Evolutionary conservation across 2,797 vertebrate species (phyloP).

Genomic region (Acanthurus leucopareius): DNA sequence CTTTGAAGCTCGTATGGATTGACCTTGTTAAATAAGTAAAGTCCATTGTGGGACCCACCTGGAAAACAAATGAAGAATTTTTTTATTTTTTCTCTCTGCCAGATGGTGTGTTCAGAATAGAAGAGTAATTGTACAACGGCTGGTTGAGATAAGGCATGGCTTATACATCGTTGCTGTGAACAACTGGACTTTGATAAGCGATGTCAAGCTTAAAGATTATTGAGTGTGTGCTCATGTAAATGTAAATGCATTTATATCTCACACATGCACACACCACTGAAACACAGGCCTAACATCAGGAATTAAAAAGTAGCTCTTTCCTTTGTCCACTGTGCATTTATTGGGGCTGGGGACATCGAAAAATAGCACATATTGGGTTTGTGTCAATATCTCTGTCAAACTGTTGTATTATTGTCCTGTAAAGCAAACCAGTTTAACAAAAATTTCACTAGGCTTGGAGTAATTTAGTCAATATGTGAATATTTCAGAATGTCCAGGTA

Average conservation of each 20-base stretch:
- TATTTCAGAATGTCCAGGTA: slow-evolving; percentile 4
- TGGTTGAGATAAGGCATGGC: slow-evolving; percentile 54
- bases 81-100: slow-evolving; percentile 36
- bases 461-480: not conserved
- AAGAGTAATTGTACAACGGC: slow-evolving; percentile 37
- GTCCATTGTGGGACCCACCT: slow-evolving; percentile 69
- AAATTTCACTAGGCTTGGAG: not conserved
- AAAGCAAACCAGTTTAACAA: not conserved
- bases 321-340: slow-evolving; percentile 16
- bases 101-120: slow-evolving; percentile 60
- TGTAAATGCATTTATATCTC: slow-evolving; percentile 31
- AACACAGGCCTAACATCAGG: not conserved
- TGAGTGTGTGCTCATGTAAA: slow-evolving; percentile 35
- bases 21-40: slow-evolving; percentile 84
- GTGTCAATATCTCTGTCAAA: not conserved
- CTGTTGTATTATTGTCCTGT: not conserved
- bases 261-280: not conserved
- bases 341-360: slow-evolving; percentile 14
- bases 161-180: slow-evolving; percentile 31
- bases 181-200: slow-evolving; percentile 47
- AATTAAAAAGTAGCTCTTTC: slow-evolving; percentile 13
- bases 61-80: slow-evolving; percentile 76
- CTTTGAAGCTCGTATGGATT: slow-evolving; percentile 73
- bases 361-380: slow-evolving; percentile 13
- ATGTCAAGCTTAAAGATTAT: slow-evolving; percentile 46